Base-by-base conservation (phyloP, 2,797 vertebrate species). In the Rhincodon typus region DNA sequence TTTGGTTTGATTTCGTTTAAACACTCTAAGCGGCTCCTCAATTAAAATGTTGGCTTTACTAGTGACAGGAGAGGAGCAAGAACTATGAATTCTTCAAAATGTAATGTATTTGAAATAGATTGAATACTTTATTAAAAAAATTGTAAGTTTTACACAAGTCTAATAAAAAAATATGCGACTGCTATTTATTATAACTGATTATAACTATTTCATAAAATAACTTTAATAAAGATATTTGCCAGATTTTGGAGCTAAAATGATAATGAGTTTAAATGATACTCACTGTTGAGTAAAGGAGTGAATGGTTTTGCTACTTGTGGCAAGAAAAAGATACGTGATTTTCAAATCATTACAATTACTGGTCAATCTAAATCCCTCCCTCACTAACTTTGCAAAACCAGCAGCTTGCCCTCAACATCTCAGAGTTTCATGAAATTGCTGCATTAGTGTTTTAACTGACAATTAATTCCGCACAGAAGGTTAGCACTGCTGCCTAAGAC, bases 381-480 rank as follows among this genome's bases (percentile, higher is more conserved):
- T 27, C 12, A 57, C 12, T 13, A 88, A 25, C 46, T 50, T 88
- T 62, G n/a, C 57, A 93, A 93, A 93, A 91, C 66, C 15, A 38
- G 66, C 34, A 66, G 5, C 57, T 93, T 67, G 57, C 30, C 62
- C 62, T 38, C 34, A 82, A 82, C 79, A 17, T 82, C 79, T 38
- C 79, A 34, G n/a, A 93, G 34, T 93, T 66, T 67, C n/a, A 93
- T 67, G 34, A 93, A 93, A 93, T 93, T 93, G 34, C 34, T 93
- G 34, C 34, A 93, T 93, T 67, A 10, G 50, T 4, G 30, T 15
- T 17, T 34, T 90, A 66, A 93, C 38, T 66, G 21, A 19, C 62
- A 93, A 93, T 38, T 67, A 93, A 62, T 19, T 34, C 19, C 30
- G 17, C 10, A n/a, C 34, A 84, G 38, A 46, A 38, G 8, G 82